phyloP scores from a whole-genome alignment of 2,797 vertebrate genomes.

The Lophotriccus pileatus region DNA sequence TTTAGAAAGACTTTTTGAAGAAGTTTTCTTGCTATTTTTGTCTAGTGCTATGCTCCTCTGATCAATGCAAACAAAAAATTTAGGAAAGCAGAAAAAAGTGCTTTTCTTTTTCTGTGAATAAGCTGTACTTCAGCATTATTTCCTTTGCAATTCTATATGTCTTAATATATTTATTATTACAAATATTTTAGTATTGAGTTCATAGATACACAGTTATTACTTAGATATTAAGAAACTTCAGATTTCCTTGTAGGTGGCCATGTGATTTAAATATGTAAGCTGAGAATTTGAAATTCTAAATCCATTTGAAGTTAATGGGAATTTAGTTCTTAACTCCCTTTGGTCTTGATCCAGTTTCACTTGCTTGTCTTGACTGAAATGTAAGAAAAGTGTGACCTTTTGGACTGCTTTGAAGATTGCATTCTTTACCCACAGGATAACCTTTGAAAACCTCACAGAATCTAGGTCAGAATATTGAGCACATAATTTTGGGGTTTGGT shows the following conservation, averaged over 20 bases:
- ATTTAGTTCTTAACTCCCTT: conserved; percentile 40
- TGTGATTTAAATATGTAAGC: neutral
- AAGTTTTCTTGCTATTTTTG: neutral
- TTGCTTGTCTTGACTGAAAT: conserved; percentile 7
- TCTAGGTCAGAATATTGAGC: neutral
- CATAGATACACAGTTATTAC: neutral
- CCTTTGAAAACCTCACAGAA: neutral
- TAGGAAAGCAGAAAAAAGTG: neutral
- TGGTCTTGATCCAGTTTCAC: conserved; percentile 25
- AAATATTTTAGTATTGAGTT: neutral
- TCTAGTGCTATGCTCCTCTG: neutral
- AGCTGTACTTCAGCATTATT: neutral
- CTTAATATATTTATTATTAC: neutral
- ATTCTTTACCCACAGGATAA: neutral
- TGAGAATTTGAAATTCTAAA: conserved; percentile 16
- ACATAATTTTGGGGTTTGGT: neutral
- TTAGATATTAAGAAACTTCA: neutral
- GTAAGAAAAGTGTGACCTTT: neutral
- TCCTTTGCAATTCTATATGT: neutral
- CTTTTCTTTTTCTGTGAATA: neutral
- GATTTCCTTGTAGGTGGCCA: neutral
- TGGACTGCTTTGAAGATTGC: neutral
- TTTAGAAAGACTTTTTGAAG: neutral
- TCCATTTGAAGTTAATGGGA: conserved; percentile 39
- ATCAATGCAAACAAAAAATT: neutral